These are phyloP conservation scores for Penaeus indicus DNA, from an alignment of 1,140 invertebrate species.

Conservation along the genomic window DNA sequence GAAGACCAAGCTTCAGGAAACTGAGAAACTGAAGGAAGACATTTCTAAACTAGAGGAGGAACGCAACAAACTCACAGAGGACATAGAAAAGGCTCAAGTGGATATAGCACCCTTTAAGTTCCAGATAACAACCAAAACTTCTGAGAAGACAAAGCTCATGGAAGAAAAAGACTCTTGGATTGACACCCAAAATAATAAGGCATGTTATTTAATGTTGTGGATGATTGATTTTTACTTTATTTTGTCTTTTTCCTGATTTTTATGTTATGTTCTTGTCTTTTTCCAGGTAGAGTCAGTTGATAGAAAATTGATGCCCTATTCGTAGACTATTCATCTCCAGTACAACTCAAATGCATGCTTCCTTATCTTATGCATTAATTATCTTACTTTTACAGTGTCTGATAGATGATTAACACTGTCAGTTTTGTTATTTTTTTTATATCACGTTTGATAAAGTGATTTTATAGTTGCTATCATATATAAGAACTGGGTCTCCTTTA, in stretches of 20 bases:
- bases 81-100: conserved; percentile 33
- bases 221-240: not conserved
- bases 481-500: no score
- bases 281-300: no score
- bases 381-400: no score
- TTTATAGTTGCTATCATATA: not conserved
- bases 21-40: conserved; percentile 58
- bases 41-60: conserved; percentile 63
- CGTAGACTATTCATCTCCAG: no score
- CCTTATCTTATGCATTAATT: no score
- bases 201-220: not conserved
- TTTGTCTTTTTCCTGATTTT: not conserved
- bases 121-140: conserved; percentile 32
- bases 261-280: no score
- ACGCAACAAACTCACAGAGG: conserved; percentile 70
- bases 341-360: no score
- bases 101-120: conserved; percentile 54
- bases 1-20: conserved; percentile 59
- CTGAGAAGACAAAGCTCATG: conserved; percentile 40
- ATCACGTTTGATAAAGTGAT: not conserved
- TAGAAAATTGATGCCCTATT: no score
- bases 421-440: not conserved
- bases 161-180: conserved; percentile 40
- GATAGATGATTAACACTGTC: no score
- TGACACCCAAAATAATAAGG: conserved; percentile 46